A percentile compares a stretch with the other conserved stretches of the same genome.
These are phyloP conservation scores for Patagioenas fasciata DNA, from an alignment of 2,113 vertebrate species.

Conservation along the genomic window DNA sequence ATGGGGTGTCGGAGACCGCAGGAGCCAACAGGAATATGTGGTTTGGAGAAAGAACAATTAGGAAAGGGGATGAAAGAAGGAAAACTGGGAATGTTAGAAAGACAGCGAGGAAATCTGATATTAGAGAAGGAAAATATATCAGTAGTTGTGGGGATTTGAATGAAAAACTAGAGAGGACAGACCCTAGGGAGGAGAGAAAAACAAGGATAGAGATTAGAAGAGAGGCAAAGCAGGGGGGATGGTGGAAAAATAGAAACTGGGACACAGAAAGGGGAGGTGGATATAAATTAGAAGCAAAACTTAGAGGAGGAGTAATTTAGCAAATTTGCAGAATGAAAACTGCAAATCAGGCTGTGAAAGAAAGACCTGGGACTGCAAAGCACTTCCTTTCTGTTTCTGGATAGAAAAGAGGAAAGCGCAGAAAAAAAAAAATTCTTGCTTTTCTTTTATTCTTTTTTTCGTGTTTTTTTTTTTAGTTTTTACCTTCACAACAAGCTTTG, in stretches of 20 bases:
- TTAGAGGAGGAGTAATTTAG: neutral
- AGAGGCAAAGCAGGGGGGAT: fast-evolving
- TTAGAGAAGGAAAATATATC: neutral
- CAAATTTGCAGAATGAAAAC: neutral
- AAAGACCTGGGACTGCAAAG: neutral
- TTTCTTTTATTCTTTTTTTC: neutral
- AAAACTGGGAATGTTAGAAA: neutral
- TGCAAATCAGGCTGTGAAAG: neutral
- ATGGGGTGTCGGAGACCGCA: neutral
- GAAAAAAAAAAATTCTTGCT: neutral
- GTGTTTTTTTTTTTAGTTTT: neutral
- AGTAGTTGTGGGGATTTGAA: neutral
- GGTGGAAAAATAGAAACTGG: neutral
- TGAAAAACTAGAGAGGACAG: neutral
- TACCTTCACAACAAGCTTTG: neutral
- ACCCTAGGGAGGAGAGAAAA: neutral
- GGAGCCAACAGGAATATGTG: neutral
- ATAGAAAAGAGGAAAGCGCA: neutral
- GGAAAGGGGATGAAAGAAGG: neutral
- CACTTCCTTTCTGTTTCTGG: neutral
- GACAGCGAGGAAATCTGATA: neutral
- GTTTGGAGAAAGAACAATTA: neutral
- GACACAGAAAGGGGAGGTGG: neutral
- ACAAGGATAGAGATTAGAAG: neutral
- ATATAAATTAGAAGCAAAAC: neutral